Percentiles rank a stretch among this genome's conserved stretches.
Evolutionary conservation across 2,888 invertebrate species (phyloP).

Genomic region (Zeuzera pyrina): DNA sequence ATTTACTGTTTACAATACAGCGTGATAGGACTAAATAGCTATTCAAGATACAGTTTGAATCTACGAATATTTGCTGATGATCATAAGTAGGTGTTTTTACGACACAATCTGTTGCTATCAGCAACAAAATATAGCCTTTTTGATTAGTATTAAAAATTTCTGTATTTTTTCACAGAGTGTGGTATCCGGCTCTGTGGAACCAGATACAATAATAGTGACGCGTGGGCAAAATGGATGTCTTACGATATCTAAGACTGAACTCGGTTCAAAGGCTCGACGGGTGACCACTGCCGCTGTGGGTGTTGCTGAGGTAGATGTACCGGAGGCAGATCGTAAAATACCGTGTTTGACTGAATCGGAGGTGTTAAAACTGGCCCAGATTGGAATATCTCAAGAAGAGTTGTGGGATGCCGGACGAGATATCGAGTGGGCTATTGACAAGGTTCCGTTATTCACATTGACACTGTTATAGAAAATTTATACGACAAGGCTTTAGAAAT

Average conservation of each 20-base stretch:
- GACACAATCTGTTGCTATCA: too few species aligned
- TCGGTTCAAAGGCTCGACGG: conserved; percentile 71
- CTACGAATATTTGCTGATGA: too few species aligned
- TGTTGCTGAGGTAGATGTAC: conserved; percentile 43
- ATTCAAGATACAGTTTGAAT: too few species aligned
- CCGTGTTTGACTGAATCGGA: conserved; percentile 72
- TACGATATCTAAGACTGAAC: conserved; percentile 43
- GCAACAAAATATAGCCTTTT: too few species aligned
- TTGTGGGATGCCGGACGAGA: conserved; percentile 81
- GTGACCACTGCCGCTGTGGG: conserved; percentile 54
- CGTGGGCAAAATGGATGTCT: conserved; percentile 62
- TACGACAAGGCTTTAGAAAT: too few species aligned
- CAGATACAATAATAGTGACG: conserved; percentile 78
- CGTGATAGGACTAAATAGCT: too few species aligned
- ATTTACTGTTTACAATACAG: too few species aligned
- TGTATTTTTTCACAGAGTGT: conserved; percentile 78
- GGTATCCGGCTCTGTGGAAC: conserved; percentile 84
- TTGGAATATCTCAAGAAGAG: conserved; percentile 73
- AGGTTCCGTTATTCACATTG: too few species aligned
- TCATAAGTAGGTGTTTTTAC: too few species aligned
- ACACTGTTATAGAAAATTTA: too few species aligned
- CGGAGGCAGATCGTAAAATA: conserved; percentile 41
- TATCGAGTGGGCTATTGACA: conserved; percentile 84
- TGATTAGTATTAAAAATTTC: too few species aligned
- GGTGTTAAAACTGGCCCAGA: conserved; percentile 65